Conservation (phyloP, 1,140 invertebrate genomes). For the Drosophila sproati region DNA sequence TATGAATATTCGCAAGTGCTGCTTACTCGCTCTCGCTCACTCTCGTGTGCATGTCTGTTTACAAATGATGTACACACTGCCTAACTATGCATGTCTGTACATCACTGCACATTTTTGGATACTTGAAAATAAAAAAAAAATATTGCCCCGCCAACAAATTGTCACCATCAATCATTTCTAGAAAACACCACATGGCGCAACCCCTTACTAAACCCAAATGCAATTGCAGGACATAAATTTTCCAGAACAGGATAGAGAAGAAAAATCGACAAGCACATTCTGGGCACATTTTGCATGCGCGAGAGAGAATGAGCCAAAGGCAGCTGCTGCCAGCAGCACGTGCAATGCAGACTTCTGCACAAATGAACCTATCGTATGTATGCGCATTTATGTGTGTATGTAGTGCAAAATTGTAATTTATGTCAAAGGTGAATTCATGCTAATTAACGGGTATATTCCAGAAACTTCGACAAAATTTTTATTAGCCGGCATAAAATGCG, state of each 20-base stretch:
- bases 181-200: background rate
- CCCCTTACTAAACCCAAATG: too few relatives aligned
- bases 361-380: too few relatives aligned
- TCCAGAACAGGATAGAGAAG: background rate
- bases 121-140: background rate
- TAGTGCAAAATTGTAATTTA: background rate
- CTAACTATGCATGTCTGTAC: constrained; percentile 1
- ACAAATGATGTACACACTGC: background rate
- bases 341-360: background rate
- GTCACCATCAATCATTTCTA: background rate
- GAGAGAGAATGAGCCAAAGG: background rate
- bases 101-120: background rate
- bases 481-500: constrained; percentile 13
- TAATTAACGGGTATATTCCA: constrained; percentile 14
- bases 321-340: background rate
- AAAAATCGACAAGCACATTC: background rate
- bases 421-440: background rate
- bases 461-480: constrained; percentile 22
- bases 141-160: background rate
- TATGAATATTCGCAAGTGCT: background rate
- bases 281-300: background rate
- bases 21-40: constrained; percentile 12
- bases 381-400: background rate
- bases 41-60: background rate
- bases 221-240: background rate